Evolutionary conservation across 2,888 invertebrate species (phyloP), one percentile per base, ranked within the genome.

Genomic region (Nemurella pictetii): DNA sequence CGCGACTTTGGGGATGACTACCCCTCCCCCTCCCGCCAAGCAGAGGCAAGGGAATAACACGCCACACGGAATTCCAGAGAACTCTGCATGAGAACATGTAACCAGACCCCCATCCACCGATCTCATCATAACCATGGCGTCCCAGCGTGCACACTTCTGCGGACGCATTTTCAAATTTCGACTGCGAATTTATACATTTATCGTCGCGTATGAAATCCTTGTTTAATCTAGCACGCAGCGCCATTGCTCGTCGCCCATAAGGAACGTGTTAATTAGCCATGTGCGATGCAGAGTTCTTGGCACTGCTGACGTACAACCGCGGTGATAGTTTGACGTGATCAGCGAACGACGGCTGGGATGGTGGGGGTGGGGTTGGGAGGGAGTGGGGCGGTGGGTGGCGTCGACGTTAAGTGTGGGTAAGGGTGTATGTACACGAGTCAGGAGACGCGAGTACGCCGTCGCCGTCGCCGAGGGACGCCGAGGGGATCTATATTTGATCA

Each of bases 391-490:
- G 28, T 36, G 77, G 32, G 9, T 84, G 84, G 28, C 73, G 77
- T 78, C 20, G 30, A 27, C 83, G 25, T 77, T 73, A 25, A 36
- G 72, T 29, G 30, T 32, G 80, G 75, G 83, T 82, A 28, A 75
- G 72, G 82, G 82, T 29, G 82, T 73, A 28, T 28, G 80, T 72
- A 55, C 36, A 28, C 35, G 74, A 26, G 85, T 78, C 35, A 28
- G 35, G 55, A 75, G 55, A 80, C 83, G 29, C 36, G 82, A n/a
- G n/a, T n/a, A n/a, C n/a, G n/a, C n/a, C n/a, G n/a, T n/a, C 85
- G 74, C 77, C 83, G 35, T 77, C 25, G 73, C 77, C 85, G 78
- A 75, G 25, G 55, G 55, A 55, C 55, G 55, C 55, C 12, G 55
- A 74, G 75, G 75, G 75, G 75, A 75, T 75, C 75, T 75, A 75